Evolutionary conservation across 1,140 invertebrate species (phyloP).

Genomic region (Polypedilum pembai): DNA sequence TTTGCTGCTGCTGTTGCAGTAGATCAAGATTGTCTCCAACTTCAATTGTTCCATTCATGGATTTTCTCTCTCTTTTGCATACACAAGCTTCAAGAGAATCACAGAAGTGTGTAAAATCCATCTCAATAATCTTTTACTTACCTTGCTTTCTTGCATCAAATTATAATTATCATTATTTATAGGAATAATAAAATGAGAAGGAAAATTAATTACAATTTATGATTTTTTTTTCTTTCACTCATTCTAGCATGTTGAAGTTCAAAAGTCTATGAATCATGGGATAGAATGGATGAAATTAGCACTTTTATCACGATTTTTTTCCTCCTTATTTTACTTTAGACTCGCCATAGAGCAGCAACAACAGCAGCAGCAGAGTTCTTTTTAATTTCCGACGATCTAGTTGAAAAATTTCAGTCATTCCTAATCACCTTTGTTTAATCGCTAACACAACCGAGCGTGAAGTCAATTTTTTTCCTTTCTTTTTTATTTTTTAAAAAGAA

Average conservation of each 20-base stretch:
- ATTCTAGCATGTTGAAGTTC: neutral
- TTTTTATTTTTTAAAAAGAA: constrained; percentile 7
- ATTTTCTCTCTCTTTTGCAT: constrained; percentile 15
- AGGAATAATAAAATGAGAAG: constrained; percentile 1
- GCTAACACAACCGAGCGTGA: constrained; percentile 8
- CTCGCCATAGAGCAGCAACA: too few relatives aligned
- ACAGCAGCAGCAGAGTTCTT: neutral
- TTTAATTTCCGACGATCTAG: constrained; percentile 6
- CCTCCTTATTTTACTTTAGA: too few relatives aligned
- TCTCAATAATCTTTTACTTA: neutral
- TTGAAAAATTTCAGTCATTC: constrained; percentile 18
- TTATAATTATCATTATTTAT: constrained; percentile 26
- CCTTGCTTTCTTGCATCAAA: neutral
- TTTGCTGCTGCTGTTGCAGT: neutral
- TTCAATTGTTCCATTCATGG: constrained; percentile 25
- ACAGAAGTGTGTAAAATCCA: neutral
- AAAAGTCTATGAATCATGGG: constrained; percentile 24
- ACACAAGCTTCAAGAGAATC: neutral
- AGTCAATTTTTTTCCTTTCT: constrained; percentile 9
- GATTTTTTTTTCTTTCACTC: neutral
- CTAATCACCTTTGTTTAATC: constrained; percentile 13
- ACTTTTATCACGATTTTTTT: constrained; percentile 25
- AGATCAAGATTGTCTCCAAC: constrained; percentile 26
- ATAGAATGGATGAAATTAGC: constrained; percentile 22
- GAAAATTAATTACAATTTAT: constrained; percentile 28